A percentile compares a stretch with the other conserved stretches of the same genome.
Evolutionary conservation across 2,888 invertebrate species (phyloP).

Genomic region (Acholoe squamosa): DNA sequence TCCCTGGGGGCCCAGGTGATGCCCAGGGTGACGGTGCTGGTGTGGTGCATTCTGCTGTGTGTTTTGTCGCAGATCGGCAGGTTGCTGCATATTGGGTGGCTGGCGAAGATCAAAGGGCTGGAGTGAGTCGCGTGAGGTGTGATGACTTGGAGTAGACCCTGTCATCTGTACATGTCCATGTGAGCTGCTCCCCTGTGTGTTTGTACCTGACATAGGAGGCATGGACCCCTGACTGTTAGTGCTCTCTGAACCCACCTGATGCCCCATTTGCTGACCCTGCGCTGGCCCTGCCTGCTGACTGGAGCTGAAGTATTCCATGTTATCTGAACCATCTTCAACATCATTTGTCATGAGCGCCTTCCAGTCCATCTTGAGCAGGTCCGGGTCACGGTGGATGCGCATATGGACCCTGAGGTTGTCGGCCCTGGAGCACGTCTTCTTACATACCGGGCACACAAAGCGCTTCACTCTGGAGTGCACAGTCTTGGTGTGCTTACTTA

Average conservation of each 20-base stretch:
- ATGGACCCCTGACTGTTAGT: not conserved
- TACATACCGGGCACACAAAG: conserved; percentile 79
- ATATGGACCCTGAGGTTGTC: conserved; percentile 77
- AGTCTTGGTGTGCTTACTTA: conserved; percentile 78
- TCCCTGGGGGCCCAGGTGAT: not conserved
- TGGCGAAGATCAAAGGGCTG: conserved; percentile 32
- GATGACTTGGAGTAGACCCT: not conserved
- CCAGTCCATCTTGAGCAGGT: conserved; percentile 65
- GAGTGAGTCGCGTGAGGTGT: not conserved
- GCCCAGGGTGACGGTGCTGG: conserved; percentile 7
- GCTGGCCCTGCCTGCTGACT: not conserved
- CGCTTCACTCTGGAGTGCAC: conserved; percentile 76
- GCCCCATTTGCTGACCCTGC: not conserved
- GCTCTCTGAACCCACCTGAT: not conserved
- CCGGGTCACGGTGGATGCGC: conserved; percentile 67
- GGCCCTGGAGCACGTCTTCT: conserved; percentile 76
- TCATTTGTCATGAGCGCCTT: conserved; percentile 59
- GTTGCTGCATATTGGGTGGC: not conserved
- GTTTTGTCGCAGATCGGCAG: not conserved
- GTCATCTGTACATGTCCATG: not conserved
- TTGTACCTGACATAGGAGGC: not conserved
- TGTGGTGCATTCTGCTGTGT: not conserved
- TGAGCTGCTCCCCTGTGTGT: not conserved
- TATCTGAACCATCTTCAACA: not conserved
- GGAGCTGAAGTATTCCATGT: not conserved